Percentiles rank a stretch among this genome's conserved stretches.
phyloP scores from a whole-genome alignment of 2,888 invertebrate species.

The Drosophila recens region DNA sequence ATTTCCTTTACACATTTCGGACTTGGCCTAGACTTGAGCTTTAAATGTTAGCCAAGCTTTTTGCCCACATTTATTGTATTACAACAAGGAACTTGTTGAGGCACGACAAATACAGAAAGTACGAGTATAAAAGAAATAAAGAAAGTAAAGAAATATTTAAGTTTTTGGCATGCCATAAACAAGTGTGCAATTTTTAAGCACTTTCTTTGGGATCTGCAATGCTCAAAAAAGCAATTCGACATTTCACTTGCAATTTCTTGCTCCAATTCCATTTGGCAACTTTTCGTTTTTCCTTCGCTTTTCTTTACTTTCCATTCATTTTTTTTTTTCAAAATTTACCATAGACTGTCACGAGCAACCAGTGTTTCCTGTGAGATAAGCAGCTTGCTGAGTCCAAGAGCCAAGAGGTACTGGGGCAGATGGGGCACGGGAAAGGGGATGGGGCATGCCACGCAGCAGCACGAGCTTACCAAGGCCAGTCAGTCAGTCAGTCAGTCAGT shows the following conservation, averaged over 20 bases:
- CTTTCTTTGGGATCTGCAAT: conserved; percentile 36
- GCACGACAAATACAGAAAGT: conserved; percentile 31
- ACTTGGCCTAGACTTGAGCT: conserved; percentile 25
- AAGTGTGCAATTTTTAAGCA: conserved; percentile 51
- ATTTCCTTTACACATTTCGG: conserved; percentile 45
- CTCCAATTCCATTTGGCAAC: conserved; percentile 67
- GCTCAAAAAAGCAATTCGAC: conserved; percentile 48
- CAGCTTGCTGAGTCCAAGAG: conserved; percentile 45
- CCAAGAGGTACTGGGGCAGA: not conserved
- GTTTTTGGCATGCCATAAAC: conserved; percentile 58
- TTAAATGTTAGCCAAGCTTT: conserved; percentile 35
- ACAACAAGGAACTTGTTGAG: conserved; percentile 68
- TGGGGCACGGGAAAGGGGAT: not conserved
- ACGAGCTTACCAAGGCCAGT: conserved; percentile 17
- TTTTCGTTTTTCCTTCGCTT: conserved; percentile 23
- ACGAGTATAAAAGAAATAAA: conserved; percentile 2
- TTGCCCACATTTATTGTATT: conserved; percentile 32
- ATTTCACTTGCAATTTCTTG: conserved; percentile 67
- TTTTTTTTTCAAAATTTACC: conserved; percentile 14
- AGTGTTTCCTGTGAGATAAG: conserved; percentile 79
- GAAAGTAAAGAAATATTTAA: conserved; percentile 30
- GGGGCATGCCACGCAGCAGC: conserved; percentile 25
- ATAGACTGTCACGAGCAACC: conserved; percentile 63
- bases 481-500: conserved; percentile 1
- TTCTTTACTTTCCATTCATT: not conserved